These are phyloP conservation scores for Phalanger gymnotis DNA, from an alignment of 2,797 vertebrate species.

Conservation along the genomic window DNA sequence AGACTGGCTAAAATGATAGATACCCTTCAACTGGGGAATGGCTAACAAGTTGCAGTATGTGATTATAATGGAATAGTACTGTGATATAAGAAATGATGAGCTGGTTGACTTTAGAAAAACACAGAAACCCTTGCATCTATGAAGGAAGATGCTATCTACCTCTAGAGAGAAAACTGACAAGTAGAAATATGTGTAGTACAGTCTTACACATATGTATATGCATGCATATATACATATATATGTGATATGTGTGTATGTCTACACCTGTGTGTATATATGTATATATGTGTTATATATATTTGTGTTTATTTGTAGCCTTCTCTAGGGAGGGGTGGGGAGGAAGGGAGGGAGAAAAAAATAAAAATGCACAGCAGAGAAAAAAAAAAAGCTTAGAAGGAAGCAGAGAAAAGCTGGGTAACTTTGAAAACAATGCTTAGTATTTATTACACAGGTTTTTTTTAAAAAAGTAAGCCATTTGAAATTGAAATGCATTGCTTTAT, in stretches of 20 bases:
- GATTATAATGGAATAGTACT: neutral
- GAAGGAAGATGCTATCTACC: neutral
- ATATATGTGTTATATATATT: neutral
- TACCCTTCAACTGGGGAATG: neutral
- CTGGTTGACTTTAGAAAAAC: neutral
- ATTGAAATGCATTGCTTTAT: neutral
- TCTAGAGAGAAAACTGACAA: neutral
- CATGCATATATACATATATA: neutral
- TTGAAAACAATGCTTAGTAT: neutral
- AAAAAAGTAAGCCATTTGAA: neutral
- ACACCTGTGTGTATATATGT: fast-evolving
- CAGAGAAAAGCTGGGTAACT: neutral
- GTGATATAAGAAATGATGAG: neutral
- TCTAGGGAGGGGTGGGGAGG: neutral
- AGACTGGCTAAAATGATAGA: neutral
- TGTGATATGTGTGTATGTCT: too few species aligned
- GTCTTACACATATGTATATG: neutral
- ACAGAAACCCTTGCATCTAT: neutral
- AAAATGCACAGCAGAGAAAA: neutral
- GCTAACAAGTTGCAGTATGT: neutral
- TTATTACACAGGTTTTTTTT: neutral
- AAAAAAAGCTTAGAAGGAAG: neutral
- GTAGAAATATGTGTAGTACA: neutral
- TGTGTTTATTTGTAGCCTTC: neutral
- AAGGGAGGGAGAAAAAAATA: neutral